phyloP scores from a whole-genome alignment of 2,888 invertebrate genomes.

The Drosophila prolongata region DNA sequence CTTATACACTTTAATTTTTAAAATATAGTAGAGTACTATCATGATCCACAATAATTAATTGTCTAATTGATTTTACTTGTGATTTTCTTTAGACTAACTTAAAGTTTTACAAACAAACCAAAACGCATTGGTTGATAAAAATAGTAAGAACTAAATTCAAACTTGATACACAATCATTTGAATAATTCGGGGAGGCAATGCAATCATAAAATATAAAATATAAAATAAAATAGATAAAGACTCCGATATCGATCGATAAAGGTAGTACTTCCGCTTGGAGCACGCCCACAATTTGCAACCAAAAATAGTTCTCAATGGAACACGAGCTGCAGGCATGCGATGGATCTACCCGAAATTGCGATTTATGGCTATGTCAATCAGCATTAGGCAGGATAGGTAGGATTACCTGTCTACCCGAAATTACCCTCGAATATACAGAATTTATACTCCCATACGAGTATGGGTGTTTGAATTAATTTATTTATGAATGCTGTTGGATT shows the following conservation, averaged over 20 bases:
- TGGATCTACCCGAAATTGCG: constrained; percentile 7
- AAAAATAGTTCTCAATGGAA: constrained; percentile 5
- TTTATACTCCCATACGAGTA: neutral
- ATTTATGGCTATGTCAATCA: constrained; percentile 66
- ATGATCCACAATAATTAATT: too few species aligned
- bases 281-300: constrained; percentile 9
- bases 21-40: too few species aligned
- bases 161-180: too few species aligned
- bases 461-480: constrained; percentile 40
- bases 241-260: constrained; percentile 1
- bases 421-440: constrained; percentile 13
- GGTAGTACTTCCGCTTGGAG: constrained; percentile 45
- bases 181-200: too few species aligned
- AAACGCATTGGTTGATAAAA: too few species aligned
- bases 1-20: too few species aligned
- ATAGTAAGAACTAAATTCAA: too few species aligned
- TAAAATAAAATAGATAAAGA: neutral
- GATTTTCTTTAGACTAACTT: too few species aligned
- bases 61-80: too few species aligned
- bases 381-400: constrained; percentile 43
- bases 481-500: constrained; percentile 44
- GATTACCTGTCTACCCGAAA: constrained; percentile 52
- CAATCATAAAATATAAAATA: too few species aligned
- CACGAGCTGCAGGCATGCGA: constrained; percentile 41
- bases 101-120: too few species aligned